Base-by-base conservation (phyloP, 1,140 invertebrate species). In the Drosophila yakuba region DNA sequence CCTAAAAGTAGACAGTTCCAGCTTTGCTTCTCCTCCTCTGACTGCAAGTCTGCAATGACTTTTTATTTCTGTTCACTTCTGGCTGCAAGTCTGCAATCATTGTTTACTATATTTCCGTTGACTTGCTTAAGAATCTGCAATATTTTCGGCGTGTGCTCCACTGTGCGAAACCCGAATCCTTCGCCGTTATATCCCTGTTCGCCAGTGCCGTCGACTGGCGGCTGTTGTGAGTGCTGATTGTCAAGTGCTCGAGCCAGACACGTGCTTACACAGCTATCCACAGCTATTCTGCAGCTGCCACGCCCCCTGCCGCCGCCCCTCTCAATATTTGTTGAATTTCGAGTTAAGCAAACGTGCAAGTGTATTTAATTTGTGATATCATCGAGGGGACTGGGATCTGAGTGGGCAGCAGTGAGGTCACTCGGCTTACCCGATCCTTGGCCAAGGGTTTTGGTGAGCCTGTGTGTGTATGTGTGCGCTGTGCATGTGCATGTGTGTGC, bases 201-300 rank as follows among this genome's bases (percentile, higher is more conserved):
- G 55, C 51, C 38, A 20, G 44, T 57, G 48, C 39, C 45, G 54
- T 68, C 56, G 55, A 23, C 45, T 39, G 50, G 32, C 57, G 52
- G 25, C 82, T 88, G 75, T 88, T 86, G 80, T 82, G 83, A 88
- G 75, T 78, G 82, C 66, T 86, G 83, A 88, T 86, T 86, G 83
- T 83, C 83, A 83, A 86, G 83, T 83, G 83, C 81, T 77, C 59
- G 66, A 48, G 71, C 85, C 76, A 83, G 75, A 88, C 83, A 82
- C 83, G 67, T 82, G 83, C 79, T 88, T 83, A 83, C 83, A 86
- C 48, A 79, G 82, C 64, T 61, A 58, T 52, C 66, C 58, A 61
- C 50, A 58, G 68, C 10, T 32, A 51, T 61, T 58, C 44, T 50
- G 48, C 38, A 50, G 17, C 58, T 56, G 56, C 45, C 43, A 56